These are phyloP conservation scores for Mastacembelus armatus DNA, from an alignment of 2,797 vertebrate genomes.

Conservation along the genomic window DNA sequence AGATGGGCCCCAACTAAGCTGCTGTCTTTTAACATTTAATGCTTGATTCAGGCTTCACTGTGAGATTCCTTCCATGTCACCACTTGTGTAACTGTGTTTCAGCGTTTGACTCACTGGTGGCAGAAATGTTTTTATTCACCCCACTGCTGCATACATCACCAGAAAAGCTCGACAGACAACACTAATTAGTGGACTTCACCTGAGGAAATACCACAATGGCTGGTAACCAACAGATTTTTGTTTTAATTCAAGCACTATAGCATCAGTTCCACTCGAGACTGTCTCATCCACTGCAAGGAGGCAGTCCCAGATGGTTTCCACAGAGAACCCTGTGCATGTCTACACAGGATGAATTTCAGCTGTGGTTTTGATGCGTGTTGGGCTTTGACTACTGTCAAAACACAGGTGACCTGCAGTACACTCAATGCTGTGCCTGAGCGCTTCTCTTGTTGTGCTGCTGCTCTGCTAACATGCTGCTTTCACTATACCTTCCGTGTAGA, in stretches of 20 bases:
- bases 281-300: not conserved
- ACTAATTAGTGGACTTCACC: slow-evolving; percentile 14
- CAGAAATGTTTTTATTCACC: slow-evolving; percentile 26
- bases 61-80: slow-evolving; percentile 34
- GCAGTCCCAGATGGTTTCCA: no score
- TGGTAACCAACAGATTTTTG: slow-evolving; percentile 33
- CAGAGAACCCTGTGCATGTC: no score
- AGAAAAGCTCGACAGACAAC: slow-evolving; percentile 23
- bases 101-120: slow-evolving; percentile 37
- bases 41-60: slow-evolving; percentile 25
- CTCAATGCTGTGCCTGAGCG: no score
- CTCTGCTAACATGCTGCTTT: no score
- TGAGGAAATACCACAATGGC: slow-evolving; percentile 16
- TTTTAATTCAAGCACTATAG: slow-evolving; percentile 25
- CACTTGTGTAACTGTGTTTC: slow-evolving; percentile 28
- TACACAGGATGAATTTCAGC: no score
- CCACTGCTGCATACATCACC: slow-evolving; percentile 26
- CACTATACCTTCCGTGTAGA: no score
- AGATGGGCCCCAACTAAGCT: slow-evolving; percentile 24
- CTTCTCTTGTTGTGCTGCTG: no score
- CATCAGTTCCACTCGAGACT: slow-evolving; percentile 32
- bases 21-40: slow-evolving; percentile 49
- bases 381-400: no score
- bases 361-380: no score
- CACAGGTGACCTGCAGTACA: no score